A percentile compares a stretch with the other conserved stretches of the same genome.
These are phyloP conservation scores for Platycheirus albimanus DNA, from an alignment of 2,888 invertebrate species.

Conservation along the genomic window DNA sequence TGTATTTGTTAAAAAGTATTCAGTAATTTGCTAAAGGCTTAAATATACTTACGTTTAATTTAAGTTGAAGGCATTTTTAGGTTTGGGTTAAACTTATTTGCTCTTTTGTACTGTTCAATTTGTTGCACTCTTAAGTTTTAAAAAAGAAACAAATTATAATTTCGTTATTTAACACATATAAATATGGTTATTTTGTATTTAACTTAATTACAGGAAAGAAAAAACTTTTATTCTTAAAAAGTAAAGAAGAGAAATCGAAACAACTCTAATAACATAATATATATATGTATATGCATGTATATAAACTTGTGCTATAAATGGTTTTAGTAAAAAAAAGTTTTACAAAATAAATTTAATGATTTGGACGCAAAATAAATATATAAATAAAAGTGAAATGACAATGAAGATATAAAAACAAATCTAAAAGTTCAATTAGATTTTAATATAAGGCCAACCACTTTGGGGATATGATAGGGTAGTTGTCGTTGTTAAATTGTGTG, in stretches of 20 bases:
- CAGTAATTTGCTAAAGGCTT: too few species aligned
- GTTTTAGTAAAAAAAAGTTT: conserved; percentile 11
- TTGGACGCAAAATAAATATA: conserved; percentile 63
- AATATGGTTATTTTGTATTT: conserved; percentile 15
- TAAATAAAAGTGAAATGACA: conserved; percentile 14
- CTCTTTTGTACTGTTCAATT: too few species aligned
- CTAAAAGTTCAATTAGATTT: too few species aligned
- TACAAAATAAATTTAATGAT: conserved; percentile 9
- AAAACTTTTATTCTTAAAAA: conserved; percentile 20
- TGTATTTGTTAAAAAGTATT: too few species aligned
- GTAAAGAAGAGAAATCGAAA: conserved; percentile 19
- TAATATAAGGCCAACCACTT: too few species aligned
- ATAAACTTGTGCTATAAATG: conserved; percentile 52
- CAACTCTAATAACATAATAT: conserved; percentile 30
- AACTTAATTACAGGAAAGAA: conserved; percentile 30
- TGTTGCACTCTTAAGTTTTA: background rate
- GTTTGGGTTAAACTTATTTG: too few species aligned
- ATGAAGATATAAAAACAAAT: conserved; percentile 9
- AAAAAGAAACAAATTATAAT: background rate
- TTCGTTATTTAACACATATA: conserved; percentile 35
- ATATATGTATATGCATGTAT: conserved; percentile 9
- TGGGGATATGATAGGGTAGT: too few species aligned
- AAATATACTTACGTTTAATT: too few species aligned
- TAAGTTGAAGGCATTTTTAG: too few species aligned
- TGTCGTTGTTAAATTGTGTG: too few species aligned